Conservation (phyloP, 1,140 invertebrate genomes). For the Trypoxylus dichotomus region DNA sequence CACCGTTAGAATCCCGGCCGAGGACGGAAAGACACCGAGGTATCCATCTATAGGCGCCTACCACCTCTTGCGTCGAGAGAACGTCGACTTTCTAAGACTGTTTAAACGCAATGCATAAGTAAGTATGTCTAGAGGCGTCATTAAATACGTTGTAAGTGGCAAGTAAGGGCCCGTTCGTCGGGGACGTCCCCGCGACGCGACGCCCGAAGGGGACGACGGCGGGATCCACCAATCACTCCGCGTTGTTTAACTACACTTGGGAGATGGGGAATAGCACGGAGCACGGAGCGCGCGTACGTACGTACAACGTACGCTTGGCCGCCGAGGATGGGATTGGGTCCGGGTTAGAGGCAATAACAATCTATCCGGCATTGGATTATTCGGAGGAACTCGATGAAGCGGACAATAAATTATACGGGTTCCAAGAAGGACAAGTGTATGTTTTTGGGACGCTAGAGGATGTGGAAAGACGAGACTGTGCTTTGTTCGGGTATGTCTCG, state of each 20-base stretch:
- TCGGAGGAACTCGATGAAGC: background rate
- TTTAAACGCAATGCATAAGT: conserved; percentile 4
- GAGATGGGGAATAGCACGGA: background rate
- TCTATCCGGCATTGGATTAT: background rate
- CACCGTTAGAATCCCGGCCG: background rate
- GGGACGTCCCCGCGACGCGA: background rate
- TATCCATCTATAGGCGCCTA: background rate
- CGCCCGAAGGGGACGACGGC: background rate
- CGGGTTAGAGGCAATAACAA: background rate
- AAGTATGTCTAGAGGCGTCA: conserved; percentile 22
- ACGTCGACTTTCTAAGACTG: conserved; percentile 16
- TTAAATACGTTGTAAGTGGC: conserved; percentile 17
- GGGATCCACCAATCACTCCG: conserved; percentile 3
- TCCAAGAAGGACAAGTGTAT: too few relatives aligned
- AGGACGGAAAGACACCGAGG: background rate
- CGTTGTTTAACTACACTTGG: conserved; percentile 15
- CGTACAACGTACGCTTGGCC: background rate
- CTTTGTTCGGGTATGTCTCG: too few relatives aligned
- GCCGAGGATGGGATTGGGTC: background rate
- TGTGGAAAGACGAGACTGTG: too few relatives aligned
- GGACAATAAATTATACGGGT: background rate
- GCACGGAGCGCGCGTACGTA: background rate
- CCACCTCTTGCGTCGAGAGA: background rate
- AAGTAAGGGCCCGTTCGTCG: background rate
- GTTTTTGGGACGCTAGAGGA: too few relatives aligned